phyloP scores from a whole-genome alignment of 2,797 vertebrate genomes.

The Mormyrus hasselquistii region DNA sequence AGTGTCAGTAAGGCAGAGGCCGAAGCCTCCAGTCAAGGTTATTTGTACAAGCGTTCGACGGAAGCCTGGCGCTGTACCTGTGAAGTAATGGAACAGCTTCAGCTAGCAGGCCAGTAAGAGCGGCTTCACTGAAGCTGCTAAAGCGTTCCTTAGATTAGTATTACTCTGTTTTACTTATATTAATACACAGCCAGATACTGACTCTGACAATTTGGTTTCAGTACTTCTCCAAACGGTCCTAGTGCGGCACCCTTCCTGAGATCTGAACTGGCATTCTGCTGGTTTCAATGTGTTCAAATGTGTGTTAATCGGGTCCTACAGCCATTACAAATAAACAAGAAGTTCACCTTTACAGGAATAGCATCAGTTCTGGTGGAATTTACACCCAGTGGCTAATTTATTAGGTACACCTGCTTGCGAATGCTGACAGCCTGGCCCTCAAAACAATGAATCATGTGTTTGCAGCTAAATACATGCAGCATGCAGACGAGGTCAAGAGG shows the following conservation, averaged over 20 bases:
- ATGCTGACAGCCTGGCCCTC: background rate
- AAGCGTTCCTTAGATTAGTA: background rate
- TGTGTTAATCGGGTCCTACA: background rate
- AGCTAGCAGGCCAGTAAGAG: background rate
- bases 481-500: background rate
- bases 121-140: background rate
- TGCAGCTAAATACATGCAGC: background rate
- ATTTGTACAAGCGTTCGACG: background rate
- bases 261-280: background rate
- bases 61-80: background rate
- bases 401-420: background rate
- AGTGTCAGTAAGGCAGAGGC: background rate
- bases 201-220: background rate
- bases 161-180: background rate
- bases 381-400: background rate
- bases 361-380: background rate
- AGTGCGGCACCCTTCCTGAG: background rate
- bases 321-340: background rate
- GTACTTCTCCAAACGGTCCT: background rate
- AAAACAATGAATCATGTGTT: background rate
- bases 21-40: background rate
- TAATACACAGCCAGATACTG: background rate
- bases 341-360: background rate
- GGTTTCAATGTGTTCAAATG: background rate
- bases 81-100: background rate